Evolutionary conservation across 2,797 vertebrate species (phyloP).

Genomic region (Aplochiton taeniatus): DNA sequence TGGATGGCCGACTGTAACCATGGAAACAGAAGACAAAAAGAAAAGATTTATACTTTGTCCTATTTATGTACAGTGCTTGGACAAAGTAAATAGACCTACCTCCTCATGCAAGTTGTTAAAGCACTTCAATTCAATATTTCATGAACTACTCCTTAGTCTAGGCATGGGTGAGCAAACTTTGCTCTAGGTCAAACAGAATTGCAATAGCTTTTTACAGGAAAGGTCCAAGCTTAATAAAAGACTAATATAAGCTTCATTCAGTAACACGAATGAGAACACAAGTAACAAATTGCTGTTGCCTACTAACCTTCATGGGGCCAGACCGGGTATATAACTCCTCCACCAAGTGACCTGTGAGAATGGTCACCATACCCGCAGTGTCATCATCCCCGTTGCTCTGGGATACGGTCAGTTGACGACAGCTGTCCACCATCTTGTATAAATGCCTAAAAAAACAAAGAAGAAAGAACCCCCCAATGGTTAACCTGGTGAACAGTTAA

Average conservation of each 20-base stretch:
- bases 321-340: slow-evolving; percentile 80
- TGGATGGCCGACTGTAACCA: slow-evolving; percentile 83
- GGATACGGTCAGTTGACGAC: slow-evolving; percentile 89
- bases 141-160: too few species aligned
- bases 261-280: too few species aligned
- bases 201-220: too few species aligned
- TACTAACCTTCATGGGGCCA: slow-evolving; percentile 88
- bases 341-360: slow-evolving; percentile 85
- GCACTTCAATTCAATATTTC: too few species aligned
- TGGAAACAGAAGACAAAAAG: not conserved
- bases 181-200: too few species aligned
- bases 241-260: too few species aligned
- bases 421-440: slow-evolving; percentile 97
- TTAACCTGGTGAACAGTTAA: not conserved
- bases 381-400: slow-evolving; percentile 92
- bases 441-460: slow-evolving; percentile 81
- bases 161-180: too few species aligned
- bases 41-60: not conserved
- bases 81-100: too few species aligned
- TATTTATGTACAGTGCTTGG: too few species aligned
- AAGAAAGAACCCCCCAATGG: not conserved
- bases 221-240: too few species aligned
- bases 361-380: slow-evolving; percentile 94
- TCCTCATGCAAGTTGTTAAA: too few species aligned
- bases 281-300: not conserved